Evolutionary conservation across 2,888 invertebrate genomes (phyloP).

Genomic region (Sepioteuthis lessoniana): DNA sequence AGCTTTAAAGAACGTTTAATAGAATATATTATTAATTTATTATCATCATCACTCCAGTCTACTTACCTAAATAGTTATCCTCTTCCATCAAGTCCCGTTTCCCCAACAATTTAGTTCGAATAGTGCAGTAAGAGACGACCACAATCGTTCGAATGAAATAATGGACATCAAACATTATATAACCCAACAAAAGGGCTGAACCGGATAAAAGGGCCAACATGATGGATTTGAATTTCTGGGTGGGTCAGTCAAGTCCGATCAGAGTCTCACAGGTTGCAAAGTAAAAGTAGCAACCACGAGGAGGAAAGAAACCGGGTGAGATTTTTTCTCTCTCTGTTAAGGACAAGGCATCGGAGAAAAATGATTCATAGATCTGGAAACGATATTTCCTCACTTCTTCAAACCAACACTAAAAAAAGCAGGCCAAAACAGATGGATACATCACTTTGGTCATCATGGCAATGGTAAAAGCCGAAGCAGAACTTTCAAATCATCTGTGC

Average conservation of each 20-base stretch:
- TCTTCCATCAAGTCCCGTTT: constrained; percentile 41
- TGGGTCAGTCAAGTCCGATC: neutral
- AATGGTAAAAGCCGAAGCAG: neutral
- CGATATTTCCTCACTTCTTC: neutral
- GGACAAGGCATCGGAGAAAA: neutral
- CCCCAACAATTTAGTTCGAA: neutral
- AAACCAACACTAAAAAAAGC: neutral
- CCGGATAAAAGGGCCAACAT: neutral
- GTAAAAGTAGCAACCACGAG: neutral
- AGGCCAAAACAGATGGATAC: neutral
- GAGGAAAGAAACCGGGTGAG: neutral
- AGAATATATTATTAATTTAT: too few relatives aligned
- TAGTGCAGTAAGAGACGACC: neutral
- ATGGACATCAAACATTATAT: constrained; percentile 46
- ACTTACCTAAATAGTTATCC: constrained; percentile 6
- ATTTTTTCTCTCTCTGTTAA: neutral
- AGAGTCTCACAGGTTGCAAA: neutral
- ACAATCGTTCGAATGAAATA: constrained; percentile 16
- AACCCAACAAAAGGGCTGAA: neutral
- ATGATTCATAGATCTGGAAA: neutral
- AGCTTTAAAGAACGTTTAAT: too few relatives aligned
- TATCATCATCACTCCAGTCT: neutral
- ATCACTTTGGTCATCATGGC: neutral
- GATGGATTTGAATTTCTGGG: neutral
- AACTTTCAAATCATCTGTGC: neutral